Conservation (phyloP, 2,888 invertebrate genomes). For the Elegia similella region DNA sequence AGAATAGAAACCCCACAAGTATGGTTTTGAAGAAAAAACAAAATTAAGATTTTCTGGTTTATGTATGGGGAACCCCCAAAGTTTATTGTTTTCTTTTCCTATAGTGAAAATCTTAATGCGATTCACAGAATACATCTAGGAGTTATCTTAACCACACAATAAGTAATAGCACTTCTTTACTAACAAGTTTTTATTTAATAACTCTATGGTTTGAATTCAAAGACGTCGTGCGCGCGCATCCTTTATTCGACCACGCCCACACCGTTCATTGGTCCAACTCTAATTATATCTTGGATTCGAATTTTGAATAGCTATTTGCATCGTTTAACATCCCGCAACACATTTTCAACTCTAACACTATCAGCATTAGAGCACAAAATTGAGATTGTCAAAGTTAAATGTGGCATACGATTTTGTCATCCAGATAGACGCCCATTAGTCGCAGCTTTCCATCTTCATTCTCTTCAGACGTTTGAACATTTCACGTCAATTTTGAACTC, state of each 20-base stretch:
- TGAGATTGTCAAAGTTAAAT: conserved; percentile 31
- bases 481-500: conserved; percentile 34
- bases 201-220: no score
- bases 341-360: conserved; percentile 32
- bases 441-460: conserved; percentile 74
- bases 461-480: conserved; percentile 45
- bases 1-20: no score
- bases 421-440: conserved; percentile 77
- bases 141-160: no score
- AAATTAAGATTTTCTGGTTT: no score
- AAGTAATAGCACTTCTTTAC: no score
- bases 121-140: no score
- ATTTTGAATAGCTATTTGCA: conserved; percentile 73
- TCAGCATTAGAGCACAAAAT: conserved; percentile 25
- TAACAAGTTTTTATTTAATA: no score
- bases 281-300: conserved; percentile 69
- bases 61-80: no score
- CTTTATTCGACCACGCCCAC: conserved; percentile 55
- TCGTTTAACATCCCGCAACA: conserved; percentile 53
- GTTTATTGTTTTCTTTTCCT: no score
- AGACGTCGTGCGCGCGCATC: conserved; percentile 50
- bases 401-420: conserved; percentile 66
- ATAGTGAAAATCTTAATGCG: no score
- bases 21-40: no score
- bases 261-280: conserved; percentile 65